A percentile compares a stretch with the other conserved stretches of the same genome.
Evolutionary conservation across 1,140 invertebrate species (phyloP).

Genomic region (Radopholus similis): DNA sequence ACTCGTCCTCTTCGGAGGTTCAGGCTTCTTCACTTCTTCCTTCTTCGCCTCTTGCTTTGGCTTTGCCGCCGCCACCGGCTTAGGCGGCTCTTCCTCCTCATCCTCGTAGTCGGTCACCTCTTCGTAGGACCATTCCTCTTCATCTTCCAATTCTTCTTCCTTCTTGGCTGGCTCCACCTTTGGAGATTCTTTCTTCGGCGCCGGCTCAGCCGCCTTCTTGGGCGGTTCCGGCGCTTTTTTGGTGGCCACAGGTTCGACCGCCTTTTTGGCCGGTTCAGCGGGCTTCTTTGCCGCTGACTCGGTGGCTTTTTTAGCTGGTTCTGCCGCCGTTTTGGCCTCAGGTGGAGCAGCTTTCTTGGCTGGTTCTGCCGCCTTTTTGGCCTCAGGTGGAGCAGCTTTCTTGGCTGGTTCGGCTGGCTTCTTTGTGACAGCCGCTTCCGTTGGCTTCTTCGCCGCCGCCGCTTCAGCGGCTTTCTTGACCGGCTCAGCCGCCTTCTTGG

Average conservation of each 20-base stretch:
- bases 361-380: conserved; percentile 5
- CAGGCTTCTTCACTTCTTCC: conserved; percentile 8
- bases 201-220: background rate
- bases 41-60: background rate
- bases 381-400: no score
- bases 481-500: background rate
- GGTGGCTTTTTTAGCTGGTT: conserved; percentile 6
- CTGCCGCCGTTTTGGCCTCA: background rate
- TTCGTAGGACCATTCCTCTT: background rate
- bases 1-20: background rate
- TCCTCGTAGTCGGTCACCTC: conserved; percentile 1
- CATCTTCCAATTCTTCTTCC: conserved; percentile 6
- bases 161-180: conserved; percentile 2
- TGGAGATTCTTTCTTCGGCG: background rate
- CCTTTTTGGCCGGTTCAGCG: background rate
- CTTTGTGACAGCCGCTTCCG: background rate
- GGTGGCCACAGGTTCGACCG: background rate
- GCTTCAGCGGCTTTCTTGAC: no score
- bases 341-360: no score
- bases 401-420: conserved; percentile 4
- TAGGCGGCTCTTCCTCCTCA: background rate
- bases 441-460: background rate
- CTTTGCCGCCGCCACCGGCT: conserved; percentile 1
- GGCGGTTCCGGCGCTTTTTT: no score
- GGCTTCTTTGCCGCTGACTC: background rate